Conservation (phyloP, 2,113 vertebrate genomes). For the Rhabdornis inornatus region DNA sequence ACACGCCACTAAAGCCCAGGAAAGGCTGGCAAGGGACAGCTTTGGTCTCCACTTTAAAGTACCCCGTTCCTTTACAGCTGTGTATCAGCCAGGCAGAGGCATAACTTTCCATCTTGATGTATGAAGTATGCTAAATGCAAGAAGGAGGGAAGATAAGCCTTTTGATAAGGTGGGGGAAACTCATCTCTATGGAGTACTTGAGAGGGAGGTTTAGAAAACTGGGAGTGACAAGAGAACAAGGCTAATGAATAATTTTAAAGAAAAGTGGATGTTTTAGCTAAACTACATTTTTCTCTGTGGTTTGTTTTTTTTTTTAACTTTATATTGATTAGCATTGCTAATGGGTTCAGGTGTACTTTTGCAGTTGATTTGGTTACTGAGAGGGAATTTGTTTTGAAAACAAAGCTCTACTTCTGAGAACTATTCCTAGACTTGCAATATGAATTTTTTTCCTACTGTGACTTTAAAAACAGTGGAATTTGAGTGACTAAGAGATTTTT, state of each 20-base stretch:
- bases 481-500: not conserved
- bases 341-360: not conserved
- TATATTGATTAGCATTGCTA: not conserved
- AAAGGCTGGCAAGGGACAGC: not conserved
- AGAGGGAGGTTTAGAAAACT: not conserved
- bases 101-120: not conserved
- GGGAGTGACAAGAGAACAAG: not conserved
- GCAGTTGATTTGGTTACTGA: not conserved
- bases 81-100: not conserved
- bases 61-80: not conserved
- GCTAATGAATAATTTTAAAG: not conserved
- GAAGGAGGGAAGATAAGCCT: not conserved
- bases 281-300: not conserved
- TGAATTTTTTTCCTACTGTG: not conserved
- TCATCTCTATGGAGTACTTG: not conserved
- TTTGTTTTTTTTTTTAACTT: not conserved
- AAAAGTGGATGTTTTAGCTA: not conserved
- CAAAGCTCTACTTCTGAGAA: not conserved
- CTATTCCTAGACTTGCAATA: not conserved
- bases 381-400: not conserved
- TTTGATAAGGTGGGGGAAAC: not conserved
- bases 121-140: not conserved
- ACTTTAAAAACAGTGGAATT: not conserved
- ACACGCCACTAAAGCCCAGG: not conserved
- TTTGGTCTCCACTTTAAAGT: not conserved